Base-by-base conservation (phyloP, 2,113 vertebrate species). In the Apteryx owenii region DNA sequence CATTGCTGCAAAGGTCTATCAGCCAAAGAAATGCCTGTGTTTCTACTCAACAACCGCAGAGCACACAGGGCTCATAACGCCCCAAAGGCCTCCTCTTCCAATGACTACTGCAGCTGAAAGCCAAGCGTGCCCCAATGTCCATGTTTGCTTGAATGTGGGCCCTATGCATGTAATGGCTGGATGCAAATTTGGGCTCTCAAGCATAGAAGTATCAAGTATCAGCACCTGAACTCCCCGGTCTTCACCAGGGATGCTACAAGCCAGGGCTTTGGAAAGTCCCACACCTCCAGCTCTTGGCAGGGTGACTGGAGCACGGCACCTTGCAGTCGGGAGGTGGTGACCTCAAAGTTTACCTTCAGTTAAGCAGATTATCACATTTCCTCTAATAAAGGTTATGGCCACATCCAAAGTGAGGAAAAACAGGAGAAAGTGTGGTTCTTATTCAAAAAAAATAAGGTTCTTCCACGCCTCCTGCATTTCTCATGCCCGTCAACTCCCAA, bases 391-490 rank as follows among this genome's bases (percentile, higher is more conserved):
- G 31, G 8, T 42, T 53, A 21, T 36, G 18, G 8, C 19, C 48
- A 60, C 7, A 8, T 4, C 14, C 48, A 25, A 69, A 83, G 42
- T 14, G 48, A 62, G 77, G 46, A 61, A 19, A 78, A 48, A 12
- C 3, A 58, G 12, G 29, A 21, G n/a, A 68, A 19, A 1, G 1
- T 0, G 0, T 58, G 25, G 7, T 56, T 70, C 8, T 73, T 64
- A 40, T n/a, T 53, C 23, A 48, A 61, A 73, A 38, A 53, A 15
- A 38, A 33, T 17, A 23, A 17, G 7, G 14, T 28, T 31, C 36
- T 48, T 48, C 46, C 46, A 8, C 46, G 70, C 26, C 64, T 48
- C 5, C 18, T 12, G 65, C 18, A 38, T 82, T 89, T 73, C 50
- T 82, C 50, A 60, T 0, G 4, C 20, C 36, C 0, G 15, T 20